Conservation (phyloP, 2,888 invertebrate species). For the Epiblema foenella region DNA sequence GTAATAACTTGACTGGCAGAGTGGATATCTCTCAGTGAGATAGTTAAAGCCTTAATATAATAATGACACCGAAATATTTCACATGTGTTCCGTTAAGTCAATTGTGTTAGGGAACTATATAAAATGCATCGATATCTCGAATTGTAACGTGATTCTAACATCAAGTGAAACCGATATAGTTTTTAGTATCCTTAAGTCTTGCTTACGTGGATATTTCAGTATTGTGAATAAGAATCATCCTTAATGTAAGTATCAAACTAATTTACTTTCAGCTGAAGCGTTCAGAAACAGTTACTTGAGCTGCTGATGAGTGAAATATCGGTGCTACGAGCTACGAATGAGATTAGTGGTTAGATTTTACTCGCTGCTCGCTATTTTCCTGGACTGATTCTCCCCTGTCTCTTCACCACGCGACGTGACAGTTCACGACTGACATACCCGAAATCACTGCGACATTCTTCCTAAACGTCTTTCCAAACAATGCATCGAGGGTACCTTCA, state of each 20-base stretch:
- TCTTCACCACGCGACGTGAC: slow-evolving; percentile 65
- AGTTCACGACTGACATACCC: slow-evolving; percentile 76
- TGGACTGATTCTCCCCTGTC: slow-evolving; percentile 59
- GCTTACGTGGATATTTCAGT: too few species aligned
- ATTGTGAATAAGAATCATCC: too few species aligned
- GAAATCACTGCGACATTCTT: slow-evolving; percentile 81
- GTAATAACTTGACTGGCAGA: neutral
- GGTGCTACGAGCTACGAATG: too few species aligned
- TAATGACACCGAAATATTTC: too few species aligned
- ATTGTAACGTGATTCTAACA: too few species aligned
- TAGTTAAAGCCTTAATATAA: too few species aligned
- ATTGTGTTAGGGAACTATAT: too few species aligned
- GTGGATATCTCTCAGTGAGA: neutral
- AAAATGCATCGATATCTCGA: too few species aligned
- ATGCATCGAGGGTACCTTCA: slow-evolving; percentile 66
- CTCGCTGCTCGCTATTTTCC: slow-evolving; percentile 48
- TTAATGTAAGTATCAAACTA: neutral
- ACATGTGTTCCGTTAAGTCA: too few species aligned
- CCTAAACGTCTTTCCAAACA: slow-evolving; percentile 72
- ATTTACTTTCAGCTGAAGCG: too few species aligned
- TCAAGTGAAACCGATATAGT: too few species aligned
- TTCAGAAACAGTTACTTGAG: neutral
- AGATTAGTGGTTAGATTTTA: neutral
- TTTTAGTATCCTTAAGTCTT: too few species aligned
- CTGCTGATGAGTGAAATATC: neutral